Base-by-base conservation (phyloP, 2,797 vertebrate species). In the Phaenicophaeus curvirostris region DNA sequence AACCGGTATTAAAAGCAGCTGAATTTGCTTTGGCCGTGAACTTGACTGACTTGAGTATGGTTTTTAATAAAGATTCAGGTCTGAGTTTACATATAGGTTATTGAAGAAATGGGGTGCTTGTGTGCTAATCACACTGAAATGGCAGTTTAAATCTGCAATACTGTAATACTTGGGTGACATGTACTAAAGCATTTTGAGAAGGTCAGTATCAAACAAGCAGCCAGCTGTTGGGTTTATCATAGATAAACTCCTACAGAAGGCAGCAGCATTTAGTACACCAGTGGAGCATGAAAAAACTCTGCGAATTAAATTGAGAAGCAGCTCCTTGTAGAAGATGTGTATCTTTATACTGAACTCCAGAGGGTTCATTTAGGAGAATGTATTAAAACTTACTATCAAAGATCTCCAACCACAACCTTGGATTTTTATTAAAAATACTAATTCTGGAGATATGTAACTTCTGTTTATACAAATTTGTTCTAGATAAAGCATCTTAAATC, bases 241-340 rank as follows among this genome's bases (percentile, higher is more conserved):
- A 98, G 98, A 99, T 98, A 98, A 98, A 98, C 98, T 98, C 98
- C 98, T 98, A 97, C 97, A 97, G 98, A 97, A 98, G 98, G 97
- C 97, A 97, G 97, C 97, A 96, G 98, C 98, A 99, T 99, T 99
- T 99, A 98, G 98, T 99, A 98, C 98, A 98, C 98, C 99, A 99
- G 97, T 98, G 98, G 99, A 99, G 98, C 99, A 98, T 99, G 98
- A 98, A 99, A 94, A 98, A 99, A 98, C 98, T 98, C 98, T 98
- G 98, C 98, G 99, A 98, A 99, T 99, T 99, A 99, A 98, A 99
- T 97, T 98, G 98, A 98, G 98, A 98, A 98, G 98, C 98, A 98
- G 97, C 97, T 98, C 98, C 98, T 99, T 98, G 97, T 98, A 98
- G 96, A 97, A 99, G 99, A 99, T 99, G 98, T 97, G 96, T 99